A percentile compares a stretch with the other conserved stretches of the same genome.
Evolutionary conservation across 2,797 vertebrate genomes (phyloP).

Genomic region (Zalophus californianus): DNA sequence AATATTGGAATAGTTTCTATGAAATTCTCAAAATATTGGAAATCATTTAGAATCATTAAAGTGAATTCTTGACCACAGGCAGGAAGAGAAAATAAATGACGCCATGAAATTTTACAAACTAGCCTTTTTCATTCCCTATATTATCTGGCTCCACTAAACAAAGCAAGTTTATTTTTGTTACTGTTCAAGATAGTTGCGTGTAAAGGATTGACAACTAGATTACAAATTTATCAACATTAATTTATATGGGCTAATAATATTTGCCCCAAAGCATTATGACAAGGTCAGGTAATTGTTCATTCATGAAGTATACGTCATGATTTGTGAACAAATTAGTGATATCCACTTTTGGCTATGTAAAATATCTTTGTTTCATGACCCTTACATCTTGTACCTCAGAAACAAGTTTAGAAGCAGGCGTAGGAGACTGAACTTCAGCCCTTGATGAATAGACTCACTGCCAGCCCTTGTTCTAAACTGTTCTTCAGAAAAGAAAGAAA

Average conservation of each 20-base stretch:
- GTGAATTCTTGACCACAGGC: neutral
- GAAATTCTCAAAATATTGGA: conserved; percentile 5
- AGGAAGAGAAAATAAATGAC: neutral
- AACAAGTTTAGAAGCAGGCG: neutral
- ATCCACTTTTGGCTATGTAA: neutral
- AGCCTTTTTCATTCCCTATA: neutral
- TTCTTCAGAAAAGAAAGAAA: neutral
- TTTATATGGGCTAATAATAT: conserved; percentile 26
- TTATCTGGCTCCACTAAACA: neutral
- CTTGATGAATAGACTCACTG: neutral
- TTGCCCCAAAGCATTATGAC: neutral
- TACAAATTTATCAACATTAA: conserved; percentile 4
- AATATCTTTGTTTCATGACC: neutral
- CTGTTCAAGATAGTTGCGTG: neutral
- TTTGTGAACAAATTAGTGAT: neutral
- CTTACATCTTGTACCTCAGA: neutral
- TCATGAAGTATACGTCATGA: neutral
- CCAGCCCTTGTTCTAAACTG: neutral
- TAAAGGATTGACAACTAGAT: neutral
- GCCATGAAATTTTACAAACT: neutral
- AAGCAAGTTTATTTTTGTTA: conserved; percentile 16
- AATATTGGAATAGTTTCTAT: neutral
- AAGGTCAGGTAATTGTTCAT: conserved; percentile 9
- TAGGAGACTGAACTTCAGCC: neutral
- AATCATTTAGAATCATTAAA: neutral